Evolutionary conservation across 2,888 invertebrate species (phyloP).

Genomic region (Ceraclea dissimilis): DNA sequence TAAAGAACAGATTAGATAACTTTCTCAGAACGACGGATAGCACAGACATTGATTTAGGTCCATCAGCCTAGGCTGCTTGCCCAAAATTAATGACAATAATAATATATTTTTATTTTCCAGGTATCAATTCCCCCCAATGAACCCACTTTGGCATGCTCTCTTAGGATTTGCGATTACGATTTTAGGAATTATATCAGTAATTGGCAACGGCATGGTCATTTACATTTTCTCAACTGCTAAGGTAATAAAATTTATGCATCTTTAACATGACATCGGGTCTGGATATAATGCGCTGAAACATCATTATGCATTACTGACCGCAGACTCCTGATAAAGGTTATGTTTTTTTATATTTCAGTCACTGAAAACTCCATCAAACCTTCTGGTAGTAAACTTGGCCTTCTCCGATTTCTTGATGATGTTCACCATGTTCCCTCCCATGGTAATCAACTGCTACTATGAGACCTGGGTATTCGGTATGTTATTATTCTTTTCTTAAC

Average conservation of each 20-base stretch:
- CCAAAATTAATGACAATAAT: too few relatives aligned
- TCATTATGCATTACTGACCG: too few relatives aligned
- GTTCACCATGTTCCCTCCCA: slow-evolving; percentile 72
- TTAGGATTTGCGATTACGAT: slow-evolving; percentile 71
- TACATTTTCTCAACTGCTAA: slow-evolving; percentile 70
- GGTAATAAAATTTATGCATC: slow-evolving; percentile 31
- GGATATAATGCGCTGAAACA: not conserved
- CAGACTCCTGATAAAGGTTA: too few relatives aligned
- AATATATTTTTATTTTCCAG: slow-evolving; percentile 35
- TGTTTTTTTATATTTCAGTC: slow-evolving; percentile 33
- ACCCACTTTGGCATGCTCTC: slow-evolving; percentile 79
- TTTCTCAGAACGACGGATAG: too few relatives aligned
- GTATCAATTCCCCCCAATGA: slow-evolving; percentile 85
- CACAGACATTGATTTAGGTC: too few relatives aligned
- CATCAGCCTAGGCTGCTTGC: too few relatives aligned
- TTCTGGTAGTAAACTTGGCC: slow-evolving; percentile 85
- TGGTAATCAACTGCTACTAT: slow-evolving; percentile 77
- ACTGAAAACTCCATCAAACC: slow-evolving; percentile 83
- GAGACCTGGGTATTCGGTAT: slow-evolving; percentile 64
- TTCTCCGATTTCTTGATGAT: slow-evolving; percentile 89
- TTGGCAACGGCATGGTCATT: slow-evolving; percentile 67
- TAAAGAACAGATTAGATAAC: too few relatives aligned
- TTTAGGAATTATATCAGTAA: slow-evolving; percentile 61
- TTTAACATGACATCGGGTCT: not conserved
- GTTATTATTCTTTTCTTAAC: not conserved